Base-by-base conservation (phyloP, 2,888 invertebrate genomes). In the Polia nebulosa region DNA sequence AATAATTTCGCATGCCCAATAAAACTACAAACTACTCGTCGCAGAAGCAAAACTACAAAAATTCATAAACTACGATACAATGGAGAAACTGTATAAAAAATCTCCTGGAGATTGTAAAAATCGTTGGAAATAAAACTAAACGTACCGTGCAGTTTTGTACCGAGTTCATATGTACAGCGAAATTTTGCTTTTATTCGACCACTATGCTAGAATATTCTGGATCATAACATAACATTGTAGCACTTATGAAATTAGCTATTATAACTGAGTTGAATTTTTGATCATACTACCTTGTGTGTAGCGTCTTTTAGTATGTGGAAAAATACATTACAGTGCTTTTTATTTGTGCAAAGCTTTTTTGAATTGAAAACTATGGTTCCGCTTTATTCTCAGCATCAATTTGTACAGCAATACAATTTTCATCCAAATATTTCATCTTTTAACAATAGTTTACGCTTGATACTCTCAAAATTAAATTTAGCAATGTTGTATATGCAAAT, bases 111-210 rank as follows among this genome's bases (percentile, higher is more conserved):
- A 64, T 59, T 44, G 55, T 75, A 65, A 79, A 64, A 63, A 53
- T 73, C 22, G 59, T 62, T 20, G 56, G 27, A 47, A 65, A 72
- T 77, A 81, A 81, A 81, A 79, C 36, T 69, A 81, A 81, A 79
- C 27, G 78, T 72, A 72, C 62, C 81, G 62, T 72, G 49, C 41
- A 78, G 36, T 72, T 71, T 71, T 56, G 49, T 59, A 68, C 67
- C 4, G 45, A 53, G 47, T 55, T 41, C 17, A 58, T 44, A 57
- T 32, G 32, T 58, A 70, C 53, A 55, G 62, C 60, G 47, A 63
- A 71, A 60, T 45, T 59, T 44, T 53, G 61, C 52, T 51, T 65
- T 59, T 64, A 67, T 67, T 66, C 27, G 9, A 49, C 53, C 32
- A 53, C 53, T 49, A 15, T 41, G 25, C 25, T 58, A 36, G 44